These are phyloP conservation scores for Macroglossus sobrinus DNA, from an alignment of 2,113 vertebrate species.

Conservation along the genomic window DNA sequence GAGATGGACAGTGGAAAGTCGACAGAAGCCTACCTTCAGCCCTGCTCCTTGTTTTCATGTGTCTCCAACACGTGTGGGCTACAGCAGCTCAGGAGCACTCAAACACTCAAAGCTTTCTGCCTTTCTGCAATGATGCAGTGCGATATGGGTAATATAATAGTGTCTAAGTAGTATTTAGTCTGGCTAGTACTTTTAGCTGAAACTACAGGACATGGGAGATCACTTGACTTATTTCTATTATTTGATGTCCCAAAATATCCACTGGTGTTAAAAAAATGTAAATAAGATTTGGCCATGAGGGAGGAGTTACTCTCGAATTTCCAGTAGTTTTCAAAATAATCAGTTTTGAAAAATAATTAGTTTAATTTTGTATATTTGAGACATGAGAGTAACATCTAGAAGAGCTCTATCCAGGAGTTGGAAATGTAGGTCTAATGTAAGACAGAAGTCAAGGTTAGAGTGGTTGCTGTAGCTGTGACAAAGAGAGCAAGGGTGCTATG, in stretches of 20 bases:
- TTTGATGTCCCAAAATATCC: neutral
- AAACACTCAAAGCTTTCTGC: accelerated
- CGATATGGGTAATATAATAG: accelerated
- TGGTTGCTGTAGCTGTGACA: neutral
- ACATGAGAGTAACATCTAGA: neutral
- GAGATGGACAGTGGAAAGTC: neutral
- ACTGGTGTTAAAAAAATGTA: neutral
- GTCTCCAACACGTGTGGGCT: neutral
- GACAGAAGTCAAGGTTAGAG: neutral
- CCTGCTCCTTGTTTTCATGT: neutral
- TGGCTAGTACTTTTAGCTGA: neutral
- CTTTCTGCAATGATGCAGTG: neutral
- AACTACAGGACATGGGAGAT: neutral
- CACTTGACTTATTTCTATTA: neutral
- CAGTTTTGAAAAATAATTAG: neutral
- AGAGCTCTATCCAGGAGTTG: neutral
- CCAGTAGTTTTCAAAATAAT: neutral
- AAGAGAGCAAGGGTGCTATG: neutral
- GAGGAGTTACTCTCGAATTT: neutral
- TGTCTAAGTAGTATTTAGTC: neutral
- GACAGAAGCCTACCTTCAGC: neutral
- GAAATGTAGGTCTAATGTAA: neutral
- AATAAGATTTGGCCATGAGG: neutral
- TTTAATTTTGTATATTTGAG: neutral
- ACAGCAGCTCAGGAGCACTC: neutral